These are phyloP conservation scores for Hydroisotoma schaefferi DNA, from an alignment of 2,888 invertebrate species.

Conservation along the genomic window DNA sequence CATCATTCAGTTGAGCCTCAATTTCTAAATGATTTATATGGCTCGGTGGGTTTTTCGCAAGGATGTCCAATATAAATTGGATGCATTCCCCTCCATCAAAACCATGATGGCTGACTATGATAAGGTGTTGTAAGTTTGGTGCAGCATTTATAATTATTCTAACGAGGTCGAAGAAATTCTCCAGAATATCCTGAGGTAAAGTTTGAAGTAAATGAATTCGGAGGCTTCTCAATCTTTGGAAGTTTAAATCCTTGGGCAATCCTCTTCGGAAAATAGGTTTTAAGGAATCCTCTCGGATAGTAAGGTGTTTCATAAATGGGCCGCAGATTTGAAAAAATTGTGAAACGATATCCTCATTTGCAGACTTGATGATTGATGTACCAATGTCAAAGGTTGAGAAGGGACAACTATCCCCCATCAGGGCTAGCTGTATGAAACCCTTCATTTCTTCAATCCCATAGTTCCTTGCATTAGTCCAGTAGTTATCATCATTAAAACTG, in stretches of 20 bases:
- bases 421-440: conserved; percentile 22
- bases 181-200: conserved; percentile 10
- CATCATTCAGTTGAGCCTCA: conserved; percentile 36
- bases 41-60: conserved; percentile 13
- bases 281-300: conserved; percentile 36
- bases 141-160: conserved; percentile 20
- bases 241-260: conserved; percentile 10
- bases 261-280: conserved; percentile 22
- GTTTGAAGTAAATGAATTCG: conserved; percentile 32
- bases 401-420: conserved; percentile 26
- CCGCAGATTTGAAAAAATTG: conserved; percentile 24
- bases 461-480: conserved; percentile 41
- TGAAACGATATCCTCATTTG: conserved; percentile 15
- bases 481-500: conserved; percentile 39
- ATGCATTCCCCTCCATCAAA: conserved; percentile 33
- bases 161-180: conserved; percentile 28
- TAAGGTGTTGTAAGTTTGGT: conserved; percentile 19
- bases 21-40: conserved; percentile 20
- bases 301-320: conserved; percentile 22
- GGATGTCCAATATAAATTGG: conserved; percentile 11
- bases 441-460: conserved; percentile 36
- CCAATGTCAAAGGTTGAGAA: conserved; percentile 35
- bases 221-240: conserved; percentile 18
- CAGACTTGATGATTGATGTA: conserved; percentile 26
- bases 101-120: conserved; percentile 35